A percentile compares a stretch with the other conserved stretches of the same genome.
phyloP scores from a whole-genome alignment of 2,113 vertebrate genomes.

The Pundamilia nyererei region DNA sequence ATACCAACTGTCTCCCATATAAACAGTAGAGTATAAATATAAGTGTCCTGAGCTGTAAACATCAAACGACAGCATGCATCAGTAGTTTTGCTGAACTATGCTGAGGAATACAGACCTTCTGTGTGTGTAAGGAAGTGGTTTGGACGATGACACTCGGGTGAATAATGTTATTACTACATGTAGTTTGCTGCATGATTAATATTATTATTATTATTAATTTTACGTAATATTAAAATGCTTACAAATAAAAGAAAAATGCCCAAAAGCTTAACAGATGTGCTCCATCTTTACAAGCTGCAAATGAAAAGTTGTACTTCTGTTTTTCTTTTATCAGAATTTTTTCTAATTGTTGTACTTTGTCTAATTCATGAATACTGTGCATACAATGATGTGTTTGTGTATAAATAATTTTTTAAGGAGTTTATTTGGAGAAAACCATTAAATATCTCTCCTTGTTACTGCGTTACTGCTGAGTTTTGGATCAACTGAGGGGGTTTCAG shows the following conservation, averaged over 20 bases:
- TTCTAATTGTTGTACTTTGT: background rate
- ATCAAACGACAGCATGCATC: background rate
- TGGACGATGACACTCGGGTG: background rate
- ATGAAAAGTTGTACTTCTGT: background rate
- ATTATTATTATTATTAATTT: background rate
- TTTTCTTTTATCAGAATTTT: background rate
- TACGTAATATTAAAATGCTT: background rate
- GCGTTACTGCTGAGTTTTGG: background rate
- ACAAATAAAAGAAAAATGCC: background rate
- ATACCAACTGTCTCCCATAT: background rate
- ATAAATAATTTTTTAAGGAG: background rate
- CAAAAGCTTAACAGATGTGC: background rate
- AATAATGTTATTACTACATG: background rate
- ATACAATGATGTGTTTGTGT: background rate
- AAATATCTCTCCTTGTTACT: background rate
- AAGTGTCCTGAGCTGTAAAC: background rate
- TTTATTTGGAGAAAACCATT: background rate
- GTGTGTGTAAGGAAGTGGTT: background rate
- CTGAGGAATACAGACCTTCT: background rate
- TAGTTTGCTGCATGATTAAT: background rate
- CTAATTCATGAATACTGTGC: background rate
- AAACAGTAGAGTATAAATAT: background rate
- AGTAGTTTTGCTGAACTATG: background rate
- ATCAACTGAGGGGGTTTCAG: background rate
- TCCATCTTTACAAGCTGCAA: background rate